Conservation (phyloP, 2,888 invertebrate genomes). For the Caenorhabditis becei region DNA sequence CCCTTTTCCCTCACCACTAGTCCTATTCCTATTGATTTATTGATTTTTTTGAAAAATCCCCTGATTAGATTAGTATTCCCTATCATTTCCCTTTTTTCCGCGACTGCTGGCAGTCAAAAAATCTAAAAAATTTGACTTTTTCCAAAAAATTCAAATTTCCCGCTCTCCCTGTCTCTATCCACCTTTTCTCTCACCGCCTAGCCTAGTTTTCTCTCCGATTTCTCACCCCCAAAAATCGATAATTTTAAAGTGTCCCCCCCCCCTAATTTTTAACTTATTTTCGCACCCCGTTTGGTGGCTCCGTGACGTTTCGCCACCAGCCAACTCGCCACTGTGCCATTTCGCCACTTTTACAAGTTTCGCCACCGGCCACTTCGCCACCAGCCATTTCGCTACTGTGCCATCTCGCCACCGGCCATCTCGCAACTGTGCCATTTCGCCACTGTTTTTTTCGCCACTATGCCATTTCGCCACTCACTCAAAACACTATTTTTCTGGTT, state of each 20-base stretch:
- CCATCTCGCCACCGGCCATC: no score
- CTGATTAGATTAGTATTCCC: background rate
- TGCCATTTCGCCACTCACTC: no score
- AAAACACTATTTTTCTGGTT: no score
- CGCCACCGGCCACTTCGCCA: no score
- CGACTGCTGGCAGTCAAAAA: slow-evolving; percentile 33
- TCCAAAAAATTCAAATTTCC: background rate
- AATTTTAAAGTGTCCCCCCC: background rate
- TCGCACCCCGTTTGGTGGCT: no score
- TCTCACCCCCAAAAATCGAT: background rate
- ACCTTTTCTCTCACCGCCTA: slow-evolving; percentile 2
- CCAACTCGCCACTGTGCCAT: no score
- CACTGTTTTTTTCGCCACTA: no score
- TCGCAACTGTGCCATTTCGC: no score
- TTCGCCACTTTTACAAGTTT: no score
- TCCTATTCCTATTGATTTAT: background rate
- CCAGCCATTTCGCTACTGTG: no score
- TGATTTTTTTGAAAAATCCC: background rate
- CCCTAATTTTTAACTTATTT: slow-evolving; percentile 6
- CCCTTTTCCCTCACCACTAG: background rate
- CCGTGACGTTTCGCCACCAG: no score
- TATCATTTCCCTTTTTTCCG: background rate
- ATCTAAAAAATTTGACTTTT: background rate
- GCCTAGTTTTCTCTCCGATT: slow-evolving; percentile 24
- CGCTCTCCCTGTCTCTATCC: slow-evolving; percentile 2